Percentiles rank a stretch among this genome's conserved stretches.
These are phyloP conservation scores for Paradisaea rubra DNA, from an alignment of 2,113 vertebrate genomes.

Conservation along the genomic window DNA sequence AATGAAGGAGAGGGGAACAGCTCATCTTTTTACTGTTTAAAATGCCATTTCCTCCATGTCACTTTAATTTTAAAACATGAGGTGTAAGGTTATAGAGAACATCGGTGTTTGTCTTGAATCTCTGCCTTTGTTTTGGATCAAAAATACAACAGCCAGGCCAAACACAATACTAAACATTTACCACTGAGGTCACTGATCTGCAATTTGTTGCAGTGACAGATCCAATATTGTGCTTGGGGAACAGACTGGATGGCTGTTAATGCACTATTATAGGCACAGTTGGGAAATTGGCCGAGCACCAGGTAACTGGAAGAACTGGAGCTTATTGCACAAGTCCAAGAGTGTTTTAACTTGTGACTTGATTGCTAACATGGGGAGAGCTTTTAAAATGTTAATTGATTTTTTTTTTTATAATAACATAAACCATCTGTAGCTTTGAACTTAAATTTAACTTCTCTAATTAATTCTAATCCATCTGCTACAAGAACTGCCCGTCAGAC, in stretches of 20 bases:
- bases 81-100: neutral
- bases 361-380: neutral
- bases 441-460: conserved; percentile 36
- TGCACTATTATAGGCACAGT: conserved; percentile 10
- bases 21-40: neutral
- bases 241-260: conserved; percentile 27
- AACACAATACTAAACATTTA: conserved; percentile 51
- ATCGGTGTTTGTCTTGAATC: conserved; percentile 19
- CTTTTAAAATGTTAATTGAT: conserved; percentile 40
- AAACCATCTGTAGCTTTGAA: conserved; percentile 38
- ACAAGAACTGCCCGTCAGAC: neutral
- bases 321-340: conserved; percentile 27
- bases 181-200: conserved; percentile 34
- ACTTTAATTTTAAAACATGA: conserved; percentile 23
- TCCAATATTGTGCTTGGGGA: conserved; percentile 31
- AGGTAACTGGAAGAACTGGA: neutral
- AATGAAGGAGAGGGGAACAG: neutral
- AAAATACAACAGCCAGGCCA: neutral
- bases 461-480: neutral
- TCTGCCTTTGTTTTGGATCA: conserved; percentile 39
- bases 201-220: conserved; percentile 56
- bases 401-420: conserved; percentile 23
- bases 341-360: conserved; percentile 8
- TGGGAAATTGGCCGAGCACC: conserved; percentile 50
- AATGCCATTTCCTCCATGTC: neutral